Evolutionary conservation across 2,113 vertebrate species (phyloP).

Genomic region (Elachura formosa): DNA sequence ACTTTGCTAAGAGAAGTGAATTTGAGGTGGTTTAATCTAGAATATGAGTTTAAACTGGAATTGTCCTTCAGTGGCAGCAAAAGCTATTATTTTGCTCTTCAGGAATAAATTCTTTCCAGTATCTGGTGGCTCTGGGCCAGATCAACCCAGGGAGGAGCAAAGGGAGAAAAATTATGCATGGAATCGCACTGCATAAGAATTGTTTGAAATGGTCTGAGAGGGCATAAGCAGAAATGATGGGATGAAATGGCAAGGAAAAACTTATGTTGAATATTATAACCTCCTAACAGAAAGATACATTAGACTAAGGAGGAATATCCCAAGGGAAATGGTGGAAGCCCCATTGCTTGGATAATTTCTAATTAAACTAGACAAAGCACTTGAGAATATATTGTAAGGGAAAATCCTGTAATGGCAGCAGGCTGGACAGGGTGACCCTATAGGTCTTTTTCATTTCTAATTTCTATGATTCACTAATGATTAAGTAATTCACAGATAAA

Average conservation of each 20-base stretch:
- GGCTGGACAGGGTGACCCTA: slow-evolving; percentile 67
- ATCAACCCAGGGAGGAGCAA: background rate
- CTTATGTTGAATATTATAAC: slow-evolving; percentile 63
- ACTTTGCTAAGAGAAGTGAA: background rate
- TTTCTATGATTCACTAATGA: slow-evolving; percentile 75
- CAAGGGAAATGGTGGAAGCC: slow-evolving; percentile 69
- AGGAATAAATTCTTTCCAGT: background rate
- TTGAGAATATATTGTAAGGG: slow-evolving; percentile 67
- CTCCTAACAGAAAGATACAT: slow-evolving; percentile 66
- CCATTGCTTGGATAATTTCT: slow-evolving; percentile 78
- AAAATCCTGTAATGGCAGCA: slow-evolving; percentile 59
- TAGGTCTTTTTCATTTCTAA: slow-evolving; percentile 64
- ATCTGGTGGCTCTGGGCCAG: background rate
- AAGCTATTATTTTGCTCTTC: background rate
- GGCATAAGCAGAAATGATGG: background rate
- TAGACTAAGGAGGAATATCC: slow-evolving; percentile 65
- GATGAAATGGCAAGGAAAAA: slow-evolving; percentile 55
- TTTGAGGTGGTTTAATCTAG: background rate
- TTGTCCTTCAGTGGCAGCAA: background rate
- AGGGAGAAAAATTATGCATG: slow-evolving; percentile 18
- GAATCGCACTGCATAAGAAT: background rate
- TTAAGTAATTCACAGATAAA: slow-evolving; percentile 77
- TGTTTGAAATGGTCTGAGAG: slow-evolving; percentile 2
- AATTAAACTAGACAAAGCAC: slow-evolving; percentile 77
- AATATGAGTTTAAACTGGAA: background rate